phyloP scores from a whole-genome alignment of 2,797 vertebrate species.

The Paguma larvata region DNA sequence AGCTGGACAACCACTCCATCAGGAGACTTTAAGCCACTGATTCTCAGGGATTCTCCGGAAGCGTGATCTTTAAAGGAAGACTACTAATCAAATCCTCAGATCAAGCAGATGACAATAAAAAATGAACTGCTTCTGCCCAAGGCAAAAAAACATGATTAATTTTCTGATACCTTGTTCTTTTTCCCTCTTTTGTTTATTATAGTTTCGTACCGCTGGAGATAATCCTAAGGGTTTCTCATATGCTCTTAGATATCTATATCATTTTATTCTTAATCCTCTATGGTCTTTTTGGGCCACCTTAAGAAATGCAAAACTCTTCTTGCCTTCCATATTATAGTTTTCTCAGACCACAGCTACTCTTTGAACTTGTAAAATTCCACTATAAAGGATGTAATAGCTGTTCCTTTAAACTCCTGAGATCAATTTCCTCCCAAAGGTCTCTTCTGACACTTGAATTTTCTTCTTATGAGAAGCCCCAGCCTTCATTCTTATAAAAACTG shows the following conservation, averaged over 20 bases:
- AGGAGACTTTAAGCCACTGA: neutral
- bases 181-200: neutral
- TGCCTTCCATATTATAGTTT: neutral
- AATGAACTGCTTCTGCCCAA: neutral
- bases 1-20: neutral
- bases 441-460: constrained; percentile 9
- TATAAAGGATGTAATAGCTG: neutral
- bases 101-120: neutral
- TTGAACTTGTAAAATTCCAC: constrained; percentile 16
- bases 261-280: neutral
- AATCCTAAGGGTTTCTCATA: neutral
- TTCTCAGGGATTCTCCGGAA: constrained; percentile 12
- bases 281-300: neutral
- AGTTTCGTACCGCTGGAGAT: neutral
- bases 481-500: neutral
- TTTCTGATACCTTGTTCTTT: constrained; percentile 23
- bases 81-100: neutral
- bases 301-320: neutral
- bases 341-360: neutral
- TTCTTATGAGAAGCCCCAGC: neutral
- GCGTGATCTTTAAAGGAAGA: neutral
- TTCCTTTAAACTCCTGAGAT: neutral
- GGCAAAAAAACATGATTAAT: neutral
- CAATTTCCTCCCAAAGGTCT: neutral
- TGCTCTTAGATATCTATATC: neutral